These are phyloP conservation scores for Notothenia rossii DNA, from an alignment of 2,113 vertebrate genomes.

Conservation along the genomic window DNA sequence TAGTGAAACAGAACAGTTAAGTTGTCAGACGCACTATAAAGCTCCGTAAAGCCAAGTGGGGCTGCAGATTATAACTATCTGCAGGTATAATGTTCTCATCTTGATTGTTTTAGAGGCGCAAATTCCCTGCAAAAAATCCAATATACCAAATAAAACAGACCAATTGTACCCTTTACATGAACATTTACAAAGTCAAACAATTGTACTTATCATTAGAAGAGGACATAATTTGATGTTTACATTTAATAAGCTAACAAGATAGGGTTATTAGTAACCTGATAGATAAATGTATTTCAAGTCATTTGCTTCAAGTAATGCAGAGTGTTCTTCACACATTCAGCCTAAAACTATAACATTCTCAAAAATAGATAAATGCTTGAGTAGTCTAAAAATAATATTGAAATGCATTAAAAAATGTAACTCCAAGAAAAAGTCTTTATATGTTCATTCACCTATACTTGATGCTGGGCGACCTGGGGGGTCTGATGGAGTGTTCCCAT, in stretches of 20 bases:
- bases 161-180: neutral
- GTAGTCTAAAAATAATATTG: conserved; percentile 17
- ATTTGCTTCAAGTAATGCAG: neutral
- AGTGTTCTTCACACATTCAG: neutral
- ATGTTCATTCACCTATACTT: neutral
- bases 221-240: neutral
- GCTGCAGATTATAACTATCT: too few species aligned
- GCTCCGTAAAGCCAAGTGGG: too few species aligned
- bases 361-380: conserved; percentile 3
- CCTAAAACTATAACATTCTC: conserved; percentile 9
- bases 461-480: neutral
- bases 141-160: too few species aligned
- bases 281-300: conserved; percentile 16
- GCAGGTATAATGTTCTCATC: neutral
- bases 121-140: too few species aligned
- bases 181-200: neutral
- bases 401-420: conserved; percentile 28
- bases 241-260: neutral
- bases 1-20: too few species aligned
- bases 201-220: neutral
- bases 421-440: neutral
- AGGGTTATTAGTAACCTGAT: conserved; percentile 4
- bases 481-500: conserved; percentile 37
- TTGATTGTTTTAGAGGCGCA: neutral
- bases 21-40: too few species aligned